A percentile compares a stretch with the other conserved stretches of the same genome.
phyloP scores from a whole-genome alignment of 1,140 invertebrate species.

The Rhyacophila brunnea region DNA sequence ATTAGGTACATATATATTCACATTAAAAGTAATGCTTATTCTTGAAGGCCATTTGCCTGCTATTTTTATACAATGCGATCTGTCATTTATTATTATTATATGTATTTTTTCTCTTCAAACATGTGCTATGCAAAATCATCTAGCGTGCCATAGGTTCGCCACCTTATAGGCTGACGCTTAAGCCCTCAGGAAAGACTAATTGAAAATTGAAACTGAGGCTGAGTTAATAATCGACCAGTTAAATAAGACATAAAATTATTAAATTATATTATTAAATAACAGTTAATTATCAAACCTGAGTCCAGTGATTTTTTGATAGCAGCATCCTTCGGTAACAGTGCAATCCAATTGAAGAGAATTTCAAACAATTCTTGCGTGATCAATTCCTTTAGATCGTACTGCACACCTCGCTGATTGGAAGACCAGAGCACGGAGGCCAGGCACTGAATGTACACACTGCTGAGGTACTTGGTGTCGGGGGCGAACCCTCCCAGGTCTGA shows the following conservation, averaged over 20 bases:
- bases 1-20: too few relatives aligned
- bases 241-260: too few relatives aligned
- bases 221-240: background rate
- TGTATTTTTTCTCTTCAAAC: too few relatives aligned
- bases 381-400: slow-evolving; percentile 62
- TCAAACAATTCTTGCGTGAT: slow-evolving; percentile 71
- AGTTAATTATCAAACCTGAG: slow-evolving; percentile 40
- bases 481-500: background rate
- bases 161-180: too few relatives aligned
- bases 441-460: slow-evolving; percentile 50
- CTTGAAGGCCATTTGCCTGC: too few relatives aligned
- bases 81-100: too few relatives aligned
- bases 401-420: slow-evolving; percentile 60
- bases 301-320: slow-evolving; percentile 78
- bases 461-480: slow-evolving; percentile 32
- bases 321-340: slow-evolving; percentile 61
- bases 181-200: slow-evolving; percentile 4
- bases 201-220: background rate
- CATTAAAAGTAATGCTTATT: too few relatives aligned
- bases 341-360: slow-evolving; percentile 74
- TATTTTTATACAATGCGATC: too few relatives aligned
- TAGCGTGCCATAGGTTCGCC: too few relatives aligned
- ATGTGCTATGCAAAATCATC: too few relatives aligned
- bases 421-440: slow-evolving; percentile 82
- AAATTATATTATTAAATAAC: background rate